A percentile compares a stretch with the other conserved stretches of the same genome.
These are phyloP conservation scores for Crematogaster levior DNA, from an alignment of 2,888 invertebrate species.

Conservation along the genomic window DNA sequence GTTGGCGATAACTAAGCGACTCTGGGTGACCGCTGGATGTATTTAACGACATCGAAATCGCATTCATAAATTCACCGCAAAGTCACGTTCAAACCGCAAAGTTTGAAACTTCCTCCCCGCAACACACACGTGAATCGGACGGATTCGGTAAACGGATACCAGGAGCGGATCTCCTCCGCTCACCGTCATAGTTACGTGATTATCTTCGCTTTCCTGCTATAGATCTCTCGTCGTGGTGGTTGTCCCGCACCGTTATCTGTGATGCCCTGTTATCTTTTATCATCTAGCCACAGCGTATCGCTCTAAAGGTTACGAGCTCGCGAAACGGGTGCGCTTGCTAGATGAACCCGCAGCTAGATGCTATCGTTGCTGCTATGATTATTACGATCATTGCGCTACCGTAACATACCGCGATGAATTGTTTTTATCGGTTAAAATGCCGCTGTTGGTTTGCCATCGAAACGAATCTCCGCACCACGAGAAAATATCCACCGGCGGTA, in stretches of 20 bases:
- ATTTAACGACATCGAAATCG: constrained; percentile 25
- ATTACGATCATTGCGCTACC: constrained; percentile 58
- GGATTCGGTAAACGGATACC: constrained; percentile 61
- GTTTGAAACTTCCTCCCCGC: constrained; percentile 22
- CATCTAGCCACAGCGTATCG: constrained; percentile 59
- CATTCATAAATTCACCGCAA: constrained; percentile 35
- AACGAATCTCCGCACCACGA: constrained; percentile 38
- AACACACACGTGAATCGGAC: constrained; percentile 48
- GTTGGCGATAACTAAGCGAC: not conserved
- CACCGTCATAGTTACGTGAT: constrained; percentile 55
- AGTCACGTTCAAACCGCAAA: constrained; percentile 26
- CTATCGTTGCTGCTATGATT: constrained; percentile 63
- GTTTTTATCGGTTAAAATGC: constrained; percentile 42
- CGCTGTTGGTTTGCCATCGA: constrained; percentile 23
- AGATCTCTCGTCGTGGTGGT: constrained; percentile 55
- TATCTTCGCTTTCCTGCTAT: constrained; percentile 64
- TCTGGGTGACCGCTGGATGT: not conserved
- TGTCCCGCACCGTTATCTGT: constrained; percentile 64
- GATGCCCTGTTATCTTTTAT: constrained; percentile 65
- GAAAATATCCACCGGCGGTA: constrained; percentile 15
- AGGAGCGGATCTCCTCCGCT: constrained; percentile 41
- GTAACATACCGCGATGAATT: constrained; percentile 41
- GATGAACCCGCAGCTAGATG: constrained; percentile 40
- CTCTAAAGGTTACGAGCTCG: constrained; percentile 64
- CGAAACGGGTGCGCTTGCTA: constrained; percentile 37